Conservation (phyloP, 1,140 invertebrate genomes). For the Probaryconus sp. region DNA sequence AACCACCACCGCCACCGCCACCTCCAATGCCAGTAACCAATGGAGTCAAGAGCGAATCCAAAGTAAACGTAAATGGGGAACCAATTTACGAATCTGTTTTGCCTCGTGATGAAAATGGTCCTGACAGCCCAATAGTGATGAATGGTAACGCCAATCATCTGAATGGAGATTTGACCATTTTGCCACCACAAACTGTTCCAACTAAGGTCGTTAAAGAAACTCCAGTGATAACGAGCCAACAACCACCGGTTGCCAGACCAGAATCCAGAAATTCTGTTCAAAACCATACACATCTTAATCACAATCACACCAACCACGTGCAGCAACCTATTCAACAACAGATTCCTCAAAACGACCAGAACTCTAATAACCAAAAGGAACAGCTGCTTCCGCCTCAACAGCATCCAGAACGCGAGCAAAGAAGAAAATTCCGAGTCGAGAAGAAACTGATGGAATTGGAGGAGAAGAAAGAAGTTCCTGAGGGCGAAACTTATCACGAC, state of each 20-base stretch:
- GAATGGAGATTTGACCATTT: constrained; percentile 76
- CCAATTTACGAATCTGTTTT: constrained; percentile 92
- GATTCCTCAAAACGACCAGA: too few species aligned
- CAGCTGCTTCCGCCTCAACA: constrained; percentile 44
- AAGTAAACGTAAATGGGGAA: constrained; percentile 78
- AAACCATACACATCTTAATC: constrained; percentile 53
- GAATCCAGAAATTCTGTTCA: constrained; percentile 63
- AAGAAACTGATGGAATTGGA: constrained; percentile 89
- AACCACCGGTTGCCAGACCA: constrained; percentile 62
- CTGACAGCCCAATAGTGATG: constrained; percentile 66
- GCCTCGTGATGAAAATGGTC: constrained; percentile 81
- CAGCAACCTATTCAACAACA: constrained; percentile 42
- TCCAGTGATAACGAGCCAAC: too few species aligned
- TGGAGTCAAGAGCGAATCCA: constrained; percentile 66
- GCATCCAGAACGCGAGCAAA: constrained; percentile 83
- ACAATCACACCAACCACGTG: constrained; percentile 58
- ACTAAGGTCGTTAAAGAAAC: constrained; percentile 69
- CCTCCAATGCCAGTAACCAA: constrained; percentile 72
- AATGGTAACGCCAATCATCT: constrained; percentile 66
- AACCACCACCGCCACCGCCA: constrained; percentile 84
- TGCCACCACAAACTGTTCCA: constrained; percentile 78
- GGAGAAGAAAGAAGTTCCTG: constrained; percentile 78
- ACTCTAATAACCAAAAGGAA: constrained; percentile 45
- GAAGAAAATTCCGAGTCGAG: constrained; percentile 90
- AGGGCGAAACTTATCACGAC: constrained; percentile 84